These are phyloP conservation scores for Potamarius usumacintae DNA, from an alignment of 2,113 vertebrate species.

Conservation along the genomic window DNA sequence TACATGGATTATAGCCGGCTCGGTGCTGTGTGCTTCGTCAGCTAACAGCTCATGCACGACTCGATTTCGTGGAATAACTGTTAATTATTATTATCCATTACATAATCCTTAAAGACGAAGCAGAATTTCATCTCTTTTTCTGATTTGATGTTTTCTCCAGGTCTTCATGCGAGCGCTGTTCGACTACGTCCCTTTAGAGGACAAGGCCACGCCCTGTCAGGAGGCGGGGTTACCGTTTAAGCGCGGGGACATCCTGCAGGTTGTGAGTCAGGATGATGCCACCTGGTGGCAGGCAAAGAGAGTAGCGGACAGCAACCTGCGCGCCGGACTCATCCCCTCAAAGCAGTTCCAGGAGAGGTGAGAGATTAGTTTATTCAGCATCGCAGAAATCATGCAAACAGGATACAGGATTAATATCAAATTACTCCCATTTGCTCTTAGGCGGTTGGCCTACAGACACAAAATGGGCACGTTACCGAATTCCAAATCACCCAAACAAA, in stretches of 20 bases:
- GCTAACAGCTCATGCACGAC: no score
- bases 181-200: conserved; percentile 87
- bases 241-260: conserved; percentile 86
- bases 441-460: conserved; percentile 87
- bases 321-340: conserved; percentile 90
- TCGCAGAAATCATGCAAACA: background rate
- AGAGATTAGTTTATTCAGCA: conserved; percentile 34
- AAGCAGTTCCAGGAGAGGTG: conserved; percentile 95
- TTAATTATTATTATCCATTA: background rate
- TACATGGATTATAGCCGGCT: no score
- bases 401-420: background rate
- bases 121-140: background rate
- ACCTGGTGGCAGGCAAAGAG: conserved; percentile 97
- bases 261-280: conserved; percentile 90
- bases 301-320: conserved; percentile 89
- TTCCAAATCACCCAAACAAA: conserved; percentile 80
- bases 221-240: conserved; percentile 93
- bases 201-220: conserved; percentile 94
- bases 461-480: conserved; percentile 81
- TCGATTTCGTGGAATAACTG: no score
- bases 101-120: background rate
- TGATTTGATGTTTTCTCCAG: conserved; percentile 61
- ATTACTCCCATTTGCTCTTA: conserved; percentile 58
- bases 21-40: no score
- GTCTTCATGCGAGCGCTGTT: conserved; percentile 91